phyloP scores from a whole-genome alignment of 2,113 vertebrate species.

The Sus scrofa region T2T-Sscrofa CM000826.6:83900501-83901000 shows the following conservation, averaged over 20 bases:
- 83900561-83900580: conserved; percentile 28
- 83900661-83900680: conserved; percentile 18
- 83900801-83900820: not conserved
- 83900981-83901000: conserved; percentile 36
- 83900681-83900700: conserved; percentile 23
- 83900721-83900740: conserved; percentile 21
- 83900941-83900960: conserved; percentile 43
- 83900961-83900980: conserved; percentile 47
- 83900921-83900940: conserved; percentile 47
- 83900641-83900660: not conserved
- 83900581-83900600: conserved; percentile 34
- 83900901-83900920: not conserved
- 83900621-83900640: not conserved
- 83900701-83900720: conserved; percentile 21
- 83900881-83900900: conserved; percentile 6
- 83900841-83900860: not conserved
- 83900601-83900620: not conserved
- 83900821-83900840: conserved; percentile 28
- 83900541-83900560: too few species aligned
- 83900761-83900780: not conserved
- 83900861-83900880: not conserved
- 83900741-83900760: not conserved
- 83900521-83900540: too few species aligned
- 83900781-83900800: not conserved
- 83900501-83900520: too few species aligned